Evolutionary conservation across 2,113 vertebrate species (phyloP), one percentile per base, ranked within the genome.

Genomic region (Thomomys bottae): DNA sequence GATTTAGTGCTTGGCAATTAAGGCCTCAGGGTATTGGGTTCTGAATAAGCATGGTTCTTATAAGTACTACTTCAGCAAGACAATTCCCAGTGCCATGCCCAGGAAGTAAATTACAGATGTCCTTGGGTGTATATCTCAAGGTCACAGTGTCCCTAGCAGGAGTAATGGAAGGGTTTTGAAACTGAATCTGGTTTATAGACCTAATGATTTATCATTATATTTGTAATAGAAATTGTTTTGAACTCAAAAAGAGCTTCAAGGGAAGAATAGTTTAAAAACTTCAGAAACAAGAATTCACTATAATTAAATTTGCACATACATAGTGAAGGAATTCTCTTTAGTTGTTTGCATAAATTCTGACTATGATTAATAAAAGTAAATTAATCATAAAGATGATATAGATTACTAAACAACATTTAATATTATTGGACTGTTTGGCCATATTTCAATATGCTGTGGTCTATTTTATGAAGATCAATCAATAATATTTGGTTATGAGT

Each of bases 311-410:
- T 76, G 23, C 6, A 42, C 61, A 40, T 21, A 20, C 8, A 32
- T 66, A 20, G 83, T 84, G 66, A 89, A 91, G 30, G 79, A 40
- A 70, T 54, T n/a, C 14, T 78, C 42, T 67, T 38, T 70, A 79
- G 20, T 54, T 76, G 36, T 67, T 64, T 76, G 20, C 5, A 80
- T 63, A 73, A 23, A 88, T 36, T 1, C 28, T 81, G 30, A 85
- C 20, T 64, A 64, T 67, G 32, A 66, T 45, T 88, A 91, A 73
- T 88, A 76, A 88, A 93, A 85, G 77, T 36, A 84, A 64, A 9
- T 54, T 42, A 26, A 18, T 49, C 45, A 49, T 49, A 49, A 49
- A 18, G 49, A 54, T 15, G 18, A 54, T 15, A 54, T 54, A 4
- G 49, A 54, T 42, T 32, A 86, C 17, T 89, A 57, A 83, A 68